Evolutionary conservation across 2,888 invertebrate genomes (phyloP), one percentile per base, ranked within the genome.

Genomic region (Sphaeridia pumilis): DNA sequence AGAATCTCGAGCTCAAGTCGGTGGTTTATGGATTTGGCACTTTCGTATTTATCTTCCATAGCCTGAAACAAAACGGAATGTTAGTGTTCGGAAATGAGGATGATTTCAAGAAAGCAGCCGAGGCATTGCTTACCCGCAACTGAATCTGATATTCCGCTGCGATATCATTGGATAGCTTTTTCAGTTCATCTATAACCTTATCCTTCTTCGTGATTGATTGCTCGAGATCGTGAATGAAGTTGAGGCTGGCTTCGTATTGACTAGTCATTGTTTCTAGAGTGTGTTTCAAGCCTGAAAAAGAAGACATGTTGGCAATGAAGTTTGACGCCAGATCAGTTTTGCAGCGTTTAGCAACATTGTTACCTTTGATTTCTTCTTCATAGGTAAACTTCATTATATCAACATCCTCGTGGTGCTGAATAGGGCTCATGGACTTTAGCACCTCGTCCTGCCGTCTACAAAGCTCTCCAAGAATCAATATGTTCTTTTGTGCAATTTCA

Each of bases 71-170:
- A 64, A n/a, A n/a, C n/a, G n/a, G n/a, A n/a, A n/a, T n/a, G n/a
- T n/a, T n/a, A n/a, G n/a, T n/a, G n/a, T n/a, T n/a, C n/a, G n/a
- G n/a, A n/a, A n/a, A n/a, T n/a, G n/a, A n/a, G n/a, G n/a, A n/a
- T n/a, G n/a, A n/a, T n/a, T n/a, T n/a, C n/a, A n/a, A n/a, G n/a
- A n/a, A n/a, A n/a, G n/a, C n/a, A n/a, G n/a, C n/a, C n/a, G n/a
- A n/a, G n/a, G n/a, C n/a, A n/a, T n/a, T n/a, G n/a, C n/a, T n/a
- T 66, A 78, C 79, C 70, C 75, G 74, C 61, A 77, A 65, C 63
- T 77, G 73, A 65, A 77, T 76, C 65, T 75, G 74, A 66, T 78
- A 78, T 60, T 81, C 80, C 62, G 81, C 81, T 56, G 80, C 80
- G 1, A 77, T 75, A 49, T 75, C 75, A 60, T 76, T 76, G 4